phyloP scores from a whole-genome alignment of 2,113 vertebrate species.

The Callithrix jacchus region DNA sequence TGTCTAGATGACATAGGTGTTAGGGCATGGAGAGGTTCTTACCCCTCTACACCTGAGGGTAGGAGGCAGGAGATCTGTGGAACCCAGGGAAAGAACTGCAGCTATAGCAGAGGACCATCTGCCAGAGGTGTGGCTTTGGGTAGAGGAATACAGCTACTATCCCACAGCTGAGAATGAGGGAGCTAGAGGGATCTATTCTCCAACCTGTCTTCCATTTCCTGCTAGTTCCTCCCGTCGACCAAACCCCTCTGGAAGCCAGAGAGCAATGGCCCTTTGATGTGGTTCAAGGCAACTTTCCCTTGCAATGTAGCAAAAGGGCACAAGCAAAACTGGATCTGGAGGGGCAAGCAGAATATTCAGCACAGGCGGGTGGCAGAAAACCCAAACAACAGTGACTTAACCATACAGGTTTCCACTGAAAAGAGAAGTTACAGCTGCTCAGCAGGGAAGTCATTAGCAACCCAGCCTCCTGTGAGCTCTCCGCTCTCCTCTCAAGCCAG shows the following conservation, averaged over 20 bases:
- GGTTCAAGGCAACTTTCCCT: background rate
- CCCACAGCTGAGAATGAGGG: background rate
- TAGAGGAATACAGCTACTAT: background rate
- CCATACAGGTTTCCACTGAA: background rate
- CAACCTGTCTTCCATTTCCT: background rate
- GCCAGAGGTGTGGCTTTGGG: background rate
- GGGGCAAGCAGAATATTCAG: background rate
- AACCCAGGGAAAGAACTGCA: background rate
- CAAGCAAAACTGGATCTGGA: background rate
- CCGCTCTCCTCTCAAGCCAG: accelerated
- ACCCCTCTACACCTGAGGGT: background rate
- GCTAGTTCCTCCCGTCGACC: background rate
- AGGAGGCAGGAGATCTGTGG: too few relatives aligned
- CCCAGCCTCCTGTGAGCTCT: background rate
- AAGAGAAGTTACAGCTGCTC: background rate
- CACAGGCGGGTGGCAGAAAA: background rate
- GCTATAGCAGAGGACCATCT: background rate
- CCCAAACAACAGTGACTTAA: background rate
- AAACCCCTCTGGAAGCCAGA: background rate
- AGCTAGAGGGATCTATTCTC: background rate
- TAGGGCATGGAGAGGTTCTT: background rate
- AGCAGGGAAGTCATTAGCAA: background rate
- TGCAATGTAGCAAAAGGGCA: background rate
- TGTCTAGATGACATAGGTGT: background rate
- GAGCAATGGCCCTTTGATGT: background rate